Conservation (phyloP, 2,888 invertebrate species). For the Serrognathus titanus region DNA sequence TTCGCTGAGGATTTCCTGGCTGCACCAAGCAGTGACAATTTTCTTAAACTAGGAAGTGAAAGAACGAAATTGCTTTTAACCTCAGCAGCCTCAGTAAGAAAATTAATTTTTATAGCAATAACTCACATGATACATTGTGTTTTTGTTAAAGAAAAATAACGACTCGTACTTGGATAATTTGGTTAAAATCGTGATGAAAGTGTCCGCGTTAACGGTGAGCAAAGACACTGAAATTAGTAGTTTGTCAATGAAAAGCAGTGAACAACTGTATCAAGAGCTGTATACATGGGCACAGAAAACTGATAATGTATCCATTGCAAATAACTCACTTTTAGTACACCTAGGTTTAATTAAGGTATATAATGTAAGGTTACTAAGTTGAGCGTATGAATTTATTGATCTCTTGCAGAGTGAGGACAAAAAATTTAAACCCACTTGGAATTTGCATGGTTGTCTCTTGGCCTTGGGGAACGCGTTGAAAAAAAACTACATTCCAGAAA, state of each 20-base stretch:
- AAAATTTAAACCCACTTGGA: constrained; percentile 58
- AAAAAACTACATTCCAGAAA: constrained; percentile 53
- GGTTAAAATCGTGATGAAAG: constrained; percentile 52
- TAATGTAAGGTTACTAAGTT: not conserved
- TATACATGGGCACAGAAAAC: constrained; percentile 53
- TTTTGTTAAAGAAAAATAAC: constrained; percentile 29
- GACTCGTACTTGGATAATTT: constrained; percentile 42
- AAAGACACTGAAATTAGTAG: constrained; percentile 50
- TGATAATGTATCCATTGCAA: constrained; percentile 54
- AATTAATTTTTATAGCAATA: not conserved
- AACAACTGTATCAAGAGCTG: constrained; percentile 53
- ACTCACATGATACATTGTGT: not conserved
- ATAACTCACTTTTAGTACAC: constrained; percentile 63
- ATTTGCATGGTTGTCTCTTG: constrained; percentile 59
- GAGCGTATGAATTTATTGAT: not conserved
- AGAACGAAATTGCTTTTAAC: constrained; percentile 37
- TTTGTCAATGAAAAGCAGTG: constrained; percentile 47
- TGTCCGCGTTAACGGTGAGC: constrained; percentile 55
- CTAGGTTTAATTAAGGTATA: constrained; percentile 70
- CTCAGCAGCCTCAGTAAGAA: constrained; percentile 40
- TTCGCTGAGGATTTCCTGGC: constrained; percentile 47
- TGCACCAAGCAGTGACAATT: constrained; percentile 50
- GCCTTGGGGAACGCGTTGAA: constrained; percentile 54
- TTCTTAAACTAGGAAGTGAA: constrained; percentile 49
- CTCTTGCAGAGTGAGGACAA: constrained; percentile 66